phyloP scores from a whole-genome alignment of 2,888 invertebrate species.

The Sinotaia quadrata region DNA sequence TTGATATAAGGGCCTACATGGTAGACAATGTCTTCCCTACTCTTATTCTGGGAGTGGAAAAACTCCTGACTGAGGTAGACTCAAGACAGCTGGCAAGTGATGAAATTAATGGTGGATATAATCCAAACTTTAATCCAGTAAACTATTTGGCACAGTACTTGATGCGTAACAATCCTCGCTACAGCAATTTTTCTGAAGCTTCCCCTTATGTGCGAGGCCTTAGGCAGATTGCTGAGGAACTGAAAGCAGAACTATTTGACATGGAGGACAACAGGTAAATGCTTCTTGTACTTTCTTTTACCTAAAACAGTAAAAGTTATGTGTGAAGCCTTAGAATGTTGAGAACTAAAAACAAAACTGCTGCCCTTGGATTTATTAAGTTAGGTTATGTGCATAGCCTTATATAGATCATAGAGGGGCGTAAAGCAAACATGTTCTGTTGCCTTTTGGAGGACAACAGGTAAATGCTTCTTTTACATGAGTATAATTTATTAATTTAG shows the following conservation, averaged over 20 bases:
- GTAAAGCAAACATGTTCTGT: too few relatives aligned
- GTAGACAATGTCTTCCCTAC: slow-evolving; percentile 71
- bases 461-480: too few relatives aligned
- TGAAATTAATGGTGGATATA: slow-evolving; percentile 49
- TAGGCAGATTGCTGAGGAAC: slow-evolving; percentile 66
- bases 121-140: slow-evolving; percentile 71
- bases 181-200: slow-evolving; percentile 71
- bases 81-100: slow-evolving; percentile 55
- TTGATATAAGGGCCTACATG: slow-evolving; percentile 67
- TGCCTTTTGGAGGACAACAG: too few relatives aligned
- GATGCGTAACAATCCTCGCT: slow-evolving; percentile 72
- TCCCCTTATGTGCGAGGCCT: slow-evolving; percentile 71
- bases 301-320: too few relatives aligned
- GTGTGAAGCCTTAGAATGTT: too few relatives aligned
- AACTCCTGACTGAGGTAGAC: slow-evolving; percentile 69
- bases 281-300: too few relatives aligned
- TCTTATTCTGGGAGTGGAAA: slow-evolving; percentile 71
- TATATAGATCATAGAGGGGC: too few relatives aligned
- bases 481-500: too few relatives aligned
- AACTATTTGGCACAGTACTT: slow-evolving; percentile 72
- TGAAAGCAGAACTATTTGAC: slow-evolving; percentile 68
- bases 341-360: too few relatives aligned
- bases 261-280: slow-evolving; percentile 70
- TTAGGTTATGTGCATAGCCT: too few relatives aligned
- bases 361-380: too few relatives aligned